Percentiles rank a stretch among this genome's conserved stretches.
Evolutionary conservation across 2,797 vertebrate species (phyloP).

Genomic region (Enoplosus armatus): DNA sequence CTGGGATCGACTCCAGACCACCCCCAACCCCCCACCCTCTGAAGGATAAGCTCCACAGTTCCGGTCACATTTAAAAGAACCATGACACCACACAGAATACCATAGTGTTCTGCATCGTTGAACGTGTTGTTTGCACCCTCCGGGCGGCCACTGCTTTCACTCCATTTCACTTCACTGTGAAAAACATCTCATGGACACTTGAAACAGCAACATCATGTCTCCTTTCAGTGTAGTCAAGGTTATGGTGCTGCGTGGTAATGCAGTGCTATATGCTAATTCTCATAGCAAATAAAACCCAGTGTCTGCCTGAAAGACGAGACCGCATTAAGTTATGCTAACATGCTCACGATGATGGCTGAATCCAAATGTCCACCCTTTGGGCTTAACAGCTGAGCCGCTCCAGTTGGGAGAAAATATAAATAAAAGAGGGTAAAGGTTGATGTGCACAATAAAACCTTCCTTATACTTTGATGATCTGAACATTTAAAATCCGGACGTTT

Average conservation of each 20-base stretch:
- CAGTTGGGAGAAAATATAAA: not conserved
- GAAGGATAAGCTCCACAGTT: not conserved
- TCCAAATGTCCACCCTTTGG: not conserved
- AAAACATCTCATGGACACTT: not conserved
- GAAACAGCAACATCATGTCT: not conserved
- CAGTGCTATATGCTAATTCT: not conserved
- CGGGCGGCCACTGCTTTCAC: too few species aligned
- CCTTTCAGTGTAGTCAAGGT: not conserved
- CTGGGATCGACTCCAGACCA: not conserved
- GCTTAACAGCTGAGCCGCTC: not conserved
- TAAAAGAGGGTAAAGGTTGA: slow-evolving; percentile 2
- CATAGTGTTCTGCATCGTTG: not conserved
- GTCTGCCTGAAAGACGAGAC: not conserved
- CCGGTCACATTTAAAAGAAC: too few species aligned
- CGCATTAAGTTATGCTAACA: too few species aligned
- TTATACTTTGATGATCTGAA: not conserved
- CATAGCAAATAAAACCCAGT: not conserved
- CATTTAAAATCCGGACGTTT: not conserved
- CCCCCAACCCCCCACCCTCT: not conserved
- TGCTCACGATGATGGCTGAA: not conserved
- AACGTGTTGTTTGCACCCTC: not conserved
- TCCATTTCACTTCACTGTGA: not conserved
- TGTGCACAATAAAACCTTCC: not conserved
- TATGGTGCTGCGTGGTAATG: not conserved
- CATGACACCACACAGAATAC: not conserved